These are phyloP conservation scores for Trematomus bernacchii DNA, from an alignment of 2,797 vertebrate species.

Conservation along the genomic window DNA sequence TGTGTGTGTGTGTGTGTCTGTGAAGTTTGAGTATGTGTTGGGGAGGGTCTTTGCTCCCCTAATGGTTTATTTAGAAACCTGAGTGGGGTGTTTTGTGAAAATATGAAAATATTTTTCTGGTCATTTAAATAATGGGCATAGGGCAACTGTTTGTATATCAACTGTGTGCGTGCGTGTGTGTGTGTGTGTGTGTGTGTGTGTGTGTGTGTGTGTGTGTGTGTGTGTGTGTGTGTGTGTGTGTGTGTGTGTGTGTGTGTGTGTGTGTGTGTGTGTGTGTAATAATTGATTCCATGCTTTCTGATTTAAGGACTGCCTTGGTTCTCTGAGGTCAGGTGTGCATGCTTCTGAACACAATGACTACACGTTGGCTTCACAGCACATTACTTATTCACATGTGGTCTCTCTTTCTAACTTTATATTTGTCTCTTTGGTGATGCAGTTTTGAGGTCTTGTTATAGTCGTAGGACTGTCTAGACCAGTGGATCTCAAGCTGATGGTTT, in stretches of 20 bases:
- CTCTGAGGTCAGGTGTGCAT: slow-evolving; percentile 32
- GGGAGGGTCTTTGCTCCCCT: slow-evolving; percentile 54
- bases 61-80: slow-evolving; percentile 73
- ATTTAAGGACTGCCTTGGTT: slow-evolving; percentile 29
- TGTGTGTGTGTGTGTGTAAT: slow-evolving; percentile 9
- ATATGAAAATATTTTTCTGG: slow-evolving; percentile 56
- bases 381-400: slow-evolving; percentile 1
- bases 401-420: neutral
- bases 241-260: slow-evolving; percentile 4
- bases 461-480: neutral
- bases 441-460: neutral
- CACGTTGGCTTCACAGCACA: slow-evolving; percentile 4
- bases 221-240: slow-evolving; percentile 13
- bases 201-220: slow-evolving; percentile 9
- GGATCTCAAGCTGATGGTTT: neutral
- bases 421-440: neutral
- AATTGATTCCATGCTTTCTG: slow-evolving; percentile 35
- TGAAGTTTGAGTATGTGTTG: slow-evolving; percentile 60
- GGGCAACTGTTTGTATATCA: slow-evolving; percentile 44
- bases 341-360: slow-evolving; percentile 8
- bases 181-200: slow-evolving; percentile 7
- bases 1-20: slow-evolving; percentile 32
- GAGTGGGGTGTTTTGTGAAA: slow-evolving; percentile 67
- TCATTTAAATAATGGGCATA: slow-evolving; percentile 46
- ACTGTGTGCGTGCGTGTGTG: slow-evolving; percentile 2